Evolutionary conservation across 2,888 invertebrate species (phyloP), one percentile per base, ranked within the genome.

Genomic region (Clanis bilineata): DNA sequence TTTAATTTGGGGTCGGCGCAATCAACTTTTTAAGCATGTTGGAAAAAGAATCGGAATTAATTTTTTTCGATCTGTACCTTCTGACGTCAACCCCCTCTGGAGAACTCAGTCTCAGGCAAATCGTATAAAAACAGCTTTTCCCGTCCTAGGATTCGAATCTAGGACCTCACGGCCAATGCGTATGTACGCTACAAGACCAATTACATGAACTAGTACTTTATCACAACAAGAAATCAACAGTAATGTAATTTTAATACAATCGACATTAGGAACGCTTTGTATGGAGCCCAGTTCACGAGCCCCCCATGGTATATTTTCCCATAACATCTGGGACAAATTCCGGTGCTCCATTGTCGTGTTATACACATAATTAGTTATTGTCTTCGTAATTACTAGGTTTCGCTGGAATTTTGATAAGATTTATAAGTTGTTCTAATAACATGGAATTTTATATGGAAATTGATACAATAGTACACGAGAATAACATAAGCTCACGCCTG

Each of bases 251-350:
- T 51, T 28, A n/a, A 51, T 51, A 51, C 47, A 51, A 51, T 51
- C 18, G 47, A 15, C 25, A 51, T 51, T 51, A 9, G 45, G 10
- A 12, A 12, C 45, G 45, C 45, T 5, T 45, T 45, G 45, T 45
- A 12, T 10, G 18, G 15, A 28, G 18, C 47, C 15, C 28, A 51
- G 28, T 51, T 28, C 47, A 18, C 28, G 47, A 3, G 44, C 32
- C 12, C 25, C 23, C 25, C 23, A 51, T 60, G 45, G 64, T 68
- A 70, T 62, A 74, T 71, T 79, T 85, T 82, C 81, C 70, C 74
- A 69, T 70, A 64, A 54, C 64, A 78, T 75, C 63, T 76, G 51
- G 77, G 70, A 64, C 78, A 68, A 72, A 76, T 69, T 75, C 72
- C 59, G 67, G 69, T 71, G 69, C 58, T 56, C 65, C 71, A 75